These are phyloP conservation scores for Ectemnius continuus DNA, from an alignment of 2,888 invertebrate genomes.

Conservation along the genomic window DNA sequence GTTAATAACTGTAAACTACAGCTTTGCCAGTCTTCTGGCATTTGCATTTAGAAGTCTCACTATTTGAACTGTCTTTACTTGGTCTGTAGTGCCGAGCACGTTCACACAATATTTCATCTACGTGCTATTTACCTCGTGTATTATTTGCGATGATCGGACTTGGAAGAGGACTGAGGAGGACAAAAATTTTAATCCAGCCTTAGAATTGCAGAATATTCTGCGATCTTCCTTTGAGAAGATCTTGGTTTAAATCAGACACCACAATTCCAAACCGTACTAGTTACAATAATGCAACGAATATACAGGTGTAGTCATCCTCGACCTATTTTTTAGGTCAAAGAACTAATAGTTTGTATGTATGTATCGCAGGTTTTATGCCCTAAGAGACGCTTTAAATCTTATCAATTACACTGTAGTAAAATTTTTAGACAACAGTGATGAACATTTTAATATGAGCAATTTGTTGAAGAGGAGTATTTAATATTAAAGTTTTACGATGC, in stretches of 20 bases:
- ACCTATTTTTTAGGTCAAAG: background rate
- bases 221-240: slow-evolving; percentile 12
- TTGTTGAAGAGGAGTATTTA: background rate
- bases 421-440: slow-evolving; percentile 20
- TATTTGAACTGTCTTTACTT: slow-evolving; percentile 54
- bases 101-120: slow-evolving; percentile 34
- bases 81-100: slow-evolving; percentile 43
- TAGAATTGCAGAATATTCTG: slow-evolving; percentile 23
- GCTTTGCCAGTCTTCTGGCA: slow-evolving; percentile 41
- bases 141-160: slow-evolving; percentile 22
- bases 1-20: slow-evolving; percentile 23
- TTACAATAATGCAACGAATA: slow-evolving; percentile 18
- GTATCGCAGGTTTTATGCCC: slow-evolving; percentile 23
- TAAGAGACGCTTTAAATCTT: slow-evolving; percentile 20
- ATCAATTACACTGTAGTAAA: slow-evolving; percentile 12
- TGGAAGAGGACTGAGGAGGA: slow-evolving; percentile 29
- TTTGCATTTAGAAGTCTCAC: slow-evolving; percentile 50
- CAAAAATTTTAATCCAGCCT: slow-evolving; percentile 25
- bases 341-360: slow-evolving; percentile 12
- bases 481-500: slow-evolving; percentile 59
- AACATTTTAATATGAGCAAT: background rate
- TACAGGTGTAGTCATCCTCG: slow-evolving; percentile 21
- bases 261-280: slow-evolving; percentile 26
- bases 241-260: slow-evolving; percentile 12
- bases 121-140: slow-evolving; percentile 8